Conservation (phyloP, 2,113 vertebrate genomes). For the Struthio camelus region DNA sequence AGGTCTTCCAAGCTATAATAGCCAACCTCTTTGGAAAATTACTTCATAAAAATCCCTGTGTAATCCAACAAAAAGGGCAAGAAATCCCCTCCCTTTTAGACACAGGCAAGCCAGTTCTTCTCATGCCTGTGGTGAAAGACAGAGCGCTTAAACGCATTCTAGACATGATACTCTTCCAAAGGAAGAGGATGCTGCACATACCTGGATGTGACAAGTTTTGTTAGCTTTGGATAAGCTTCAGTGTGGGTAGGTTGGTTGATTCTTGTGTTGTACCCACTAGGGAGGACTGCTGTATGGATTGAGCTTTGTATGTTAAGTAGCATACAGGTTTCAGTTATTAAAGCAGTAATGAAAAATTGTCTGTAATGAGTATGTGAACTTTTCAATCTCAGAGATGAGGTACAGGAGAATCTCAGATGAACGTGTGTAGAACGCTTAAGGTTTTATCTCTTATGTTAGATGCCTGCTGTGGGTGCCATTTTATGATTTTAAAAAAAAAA, state of each 20-base stretch:
- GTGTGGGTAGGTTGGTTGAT: background rate
- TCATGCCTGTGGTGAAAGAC: background rate
- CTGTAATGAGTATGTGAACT: background rate
- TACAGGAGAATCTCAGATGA: background rate
- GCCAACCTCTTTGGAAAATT: conserved; percentile 51
- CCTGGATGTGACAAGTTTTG: background rate
- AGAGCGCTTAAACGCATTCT: background rate
- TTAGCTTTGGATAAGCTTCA: background rate
- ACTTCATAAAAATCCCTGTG: conserved; percentile 27
- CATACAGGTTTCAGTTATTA: background rate
- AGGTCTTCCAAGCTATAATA: conserved; percentile 35
- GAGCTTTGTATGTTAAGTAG: background rate
- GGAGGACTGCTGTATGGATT: background rate
- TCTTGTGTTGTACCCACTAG: background rate
- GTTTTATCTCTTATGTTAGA: background rate
- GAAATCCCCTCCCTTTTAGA: background rate
- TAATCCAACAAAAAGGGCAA: conserved; percentile 7
- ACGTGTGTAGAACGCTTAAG: background rate
- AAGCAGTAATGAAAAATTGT: background rate
- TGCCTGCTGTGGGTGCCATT: too few species aligned
- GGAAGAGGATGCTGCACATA: background rate
- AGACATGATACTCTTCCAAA: background rate
- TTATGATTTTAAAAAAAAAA: too few species aligned
- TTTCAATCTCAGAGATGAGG: background rate
- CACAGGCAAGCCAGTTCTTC: background rate